Base-by-base conservation (phyloP, 2,113 vertebrate genomes). In the Centropus bengalensis region DNA sequence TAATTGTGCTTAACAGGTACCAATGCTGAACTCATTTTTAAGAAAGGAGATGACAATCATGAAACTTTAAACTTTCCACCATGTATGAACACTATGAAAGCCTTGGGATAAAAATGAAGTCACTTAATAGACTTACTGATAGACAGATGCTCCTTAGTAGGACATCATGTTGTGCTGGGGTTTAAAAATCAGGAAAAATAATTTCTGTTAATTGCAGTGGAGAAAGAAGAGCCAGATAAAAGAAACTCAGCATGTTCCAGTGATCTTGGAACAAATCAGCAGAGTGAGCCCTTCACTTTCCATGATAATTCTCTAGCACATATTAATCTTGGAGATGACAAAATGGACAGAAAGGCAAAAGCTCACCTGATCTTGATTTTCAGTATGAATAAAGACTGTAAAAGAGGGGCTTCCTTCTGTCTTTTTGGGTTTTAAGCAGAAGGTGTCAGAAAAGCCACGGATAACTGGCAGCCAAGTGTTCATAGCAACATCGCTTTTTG, bases 1-100 rank as follows among this genome's bases (percentile, higher is more conserved):
- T 21, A 49, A 58, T 22, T 64, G 22, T 42, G 85, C 75, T 56
- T 51, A 69, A 51, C 44, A 76, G 5, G 20, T 20, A 59, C 45
- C 2, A 10, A 16, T 59, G 9, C 13, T 45, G 69, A 69, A 10
- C 5, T 76, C 12, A 30, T 56, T 74, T 81, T 81, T 69, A 52
- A 63, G 51, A 58, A 80, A 19, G 15, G 28, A 52, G 4, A 12
- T 1, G 1, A 47, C 0, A 2, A 64, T 45, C 5, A 10, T 9
- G 7, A 52, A 82, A 33, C 38, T 42, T 59, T 49, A 42, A 58
- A 5, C 38, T 82, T 75, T 77, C 59, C 20, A 19, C 5, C 5
- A 0, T 14, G 27, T 63, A 58, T 38, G 5, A 64, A 27, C 11
- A 52, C 19, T 52, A 33, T 45, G 23, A 76, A 64, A 51, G 16